These are phyloP conservation scores for Calosoma granatense DNA, from an alignment of 1,140 invertebrate genomes.

Conservation along the genomic window DNA sequence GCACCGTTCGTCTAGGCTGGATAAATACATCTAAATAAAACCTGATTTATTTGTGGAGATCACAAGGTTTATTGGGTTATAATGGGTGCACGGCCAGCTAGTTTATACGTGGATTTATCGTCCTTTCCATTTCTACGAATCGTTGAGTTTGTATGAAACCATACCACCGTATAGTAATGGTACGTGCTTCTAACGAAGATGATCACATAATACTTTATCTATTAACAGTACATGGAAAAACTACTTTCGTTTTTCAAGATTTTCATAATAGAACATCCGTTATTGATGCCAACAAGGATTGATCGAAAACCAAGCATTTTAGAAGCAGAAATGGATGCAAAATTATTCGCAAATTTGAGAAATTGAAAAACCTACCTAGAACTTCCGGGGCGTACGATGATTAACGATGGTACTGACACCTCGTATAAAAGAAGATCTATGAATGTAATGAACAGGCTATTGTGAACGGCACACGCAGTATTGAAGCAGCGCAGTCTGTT, in stretches of 20 bases:
- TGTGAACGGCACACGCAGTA: constrained; percentile 1
- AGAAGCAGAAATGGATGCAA: too few relatives aligned
- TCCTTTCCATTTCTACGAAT: too few relatives aligned
- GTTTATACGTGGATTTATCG: background rate
- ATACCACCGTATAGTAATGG: too few relatives aligned
- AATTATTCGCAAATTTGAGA: constrained; percentile 4
- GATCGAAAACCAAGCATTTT: too few relatives aligned
- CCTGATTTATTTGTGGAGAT: constrained; percentile 1
- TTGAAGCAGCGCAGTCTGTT: too few relatives aligned
- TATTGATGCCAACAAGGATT: too few relatives aligned
- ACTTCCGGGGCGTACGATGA: background rate
- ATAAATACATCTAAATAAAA: constrained; percentile 9
- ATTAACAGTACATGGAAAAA: too few relatives aligned
- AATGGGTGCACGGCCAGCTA: background rate
- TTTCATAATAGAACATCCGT: too few relatives aligned
- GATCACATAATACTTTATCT: too few relatives aligned
- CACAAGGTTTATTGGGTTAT: background rate
- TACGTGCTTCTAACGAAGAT: too few relatives aligned
- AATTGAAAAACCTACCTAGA: constrained; percentile 1
- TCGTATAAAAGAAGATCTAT: constrained; percentile 6
- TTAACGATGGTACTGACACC: background rate
- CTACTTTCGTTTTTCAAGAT: too few relatives aligned
- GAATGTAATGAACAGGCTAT: constrained; percentile 4
- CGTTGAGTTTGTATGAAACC: too few relatives aligned
- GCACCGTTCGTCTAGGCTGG: background rate